Conservation (phyloP, 2,113 vertebrate genomes). For the Gnathonemus longibarbis region DNA sequence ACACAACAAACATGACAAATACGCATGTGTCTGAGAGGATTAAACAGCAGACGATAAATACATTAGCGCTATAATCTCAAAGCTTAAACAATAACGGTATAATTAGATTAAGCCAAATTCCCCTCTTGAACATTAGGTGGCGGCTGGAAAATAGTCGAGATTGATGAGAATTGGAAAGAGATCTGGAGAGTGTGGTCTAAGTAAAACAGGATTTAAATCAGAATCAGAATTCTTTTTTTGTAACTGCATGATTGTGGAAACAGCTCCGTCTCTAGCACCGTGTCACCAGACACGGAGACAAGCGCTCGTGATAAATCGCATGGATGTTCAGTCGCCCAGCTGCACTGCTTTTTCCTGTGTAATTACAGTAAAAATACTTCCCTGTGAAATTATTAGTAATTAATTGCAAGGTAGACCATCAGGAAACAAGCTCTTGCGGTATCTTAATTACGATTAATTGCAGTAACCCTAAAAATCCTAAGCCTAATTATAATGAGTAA, state of each 20-base stretch:
- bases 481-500: background rate
- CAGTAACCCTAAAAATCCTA: background rate
- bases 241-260: background rate
- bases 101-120: background rate
- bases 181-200: background rate
- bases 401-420: background rate
- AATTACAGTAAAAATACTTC: background rate
- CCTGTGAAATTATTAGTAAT: background rate
- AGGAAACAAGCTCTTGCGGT: background rate
- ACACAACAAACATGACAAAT: background rate
- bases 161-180: background rate
- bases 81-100: background rate
- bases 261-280: background rate
- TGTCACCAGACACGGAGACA: no score
- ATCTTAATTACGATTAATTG: conserved; percentile 2
- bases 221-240: background rate
- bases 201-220: background rate
- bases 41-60: background rate
- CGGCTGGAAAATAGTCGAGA: background rate
- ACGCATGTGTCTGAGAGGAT: background rate
- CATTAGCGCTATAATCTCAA: background rate
- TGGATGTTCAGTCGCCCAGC: background rate
- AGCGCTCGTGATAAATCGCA: background rate
- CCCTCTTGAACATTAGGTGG: background rate
- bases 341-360: background rate